A percentile compares a stretch with the other conserved stretches of the same genome.
Conservation (phyloP, 2,888 invertebrate genomes). For the Chloroclystis v-ata region DNA sequence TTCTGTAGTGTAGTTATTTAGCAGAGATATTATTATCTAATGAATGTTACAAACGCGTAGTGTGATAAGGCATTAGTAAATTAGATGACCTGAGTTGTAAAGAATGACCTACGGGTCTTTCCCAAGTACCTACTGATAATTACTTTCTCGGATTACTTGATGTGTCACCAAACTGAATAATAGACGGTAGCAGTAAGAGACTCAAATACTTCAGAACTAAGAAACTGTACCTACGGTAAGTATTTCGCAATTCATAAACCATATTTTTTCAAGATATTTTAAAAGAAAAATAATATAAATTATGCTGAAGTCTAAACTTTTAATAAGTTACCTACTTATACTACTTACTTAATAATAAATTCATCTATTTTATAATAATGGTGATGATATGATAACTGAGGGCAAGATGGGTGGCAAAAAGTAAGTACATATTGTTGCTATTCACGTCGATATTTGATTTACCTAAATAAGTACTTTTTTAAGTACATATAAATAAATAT, state of each 20-base stretch:
- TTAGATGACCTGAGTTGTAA: slow-evolving; percentile 19
- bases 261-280: no score
- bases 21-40: neutral
- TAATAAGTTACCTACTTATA: no score
- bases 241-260: no score
- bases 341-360: neutral
- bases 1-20: neutral
- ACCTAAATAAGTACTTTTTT: no score
- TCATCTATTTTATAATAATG: no score
- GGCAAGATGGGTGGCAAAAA: neutral
- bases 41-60: slow-evolving; percentile 7
- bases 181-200: slow-evolving; percentile 1
- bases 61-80: slow-evolving; percentile 17
- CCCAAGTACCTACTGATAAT: slow-evolving; percentile 4
- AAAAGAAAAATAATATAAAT: no score
- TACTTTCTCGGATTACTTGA: slow-evolving; percentile 9
- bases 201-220: no score
- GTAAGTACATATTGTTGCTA: no score
- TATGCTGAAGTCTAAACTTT: no score
- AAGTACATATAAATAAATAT: no score
- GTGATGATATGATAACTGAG: neutral
- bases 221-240: no score
- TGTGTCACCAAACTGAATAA: slow-evolving; percentile 1
- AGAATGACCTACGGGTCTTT: slow-evolving; percentile 8
- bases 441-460: no score